A percentile compares a stretch with the other conserved stretches of the same genome.
Conservation (phyloP, 2,797 vertebrate species). For the Amblyraja radiata region DNA sequence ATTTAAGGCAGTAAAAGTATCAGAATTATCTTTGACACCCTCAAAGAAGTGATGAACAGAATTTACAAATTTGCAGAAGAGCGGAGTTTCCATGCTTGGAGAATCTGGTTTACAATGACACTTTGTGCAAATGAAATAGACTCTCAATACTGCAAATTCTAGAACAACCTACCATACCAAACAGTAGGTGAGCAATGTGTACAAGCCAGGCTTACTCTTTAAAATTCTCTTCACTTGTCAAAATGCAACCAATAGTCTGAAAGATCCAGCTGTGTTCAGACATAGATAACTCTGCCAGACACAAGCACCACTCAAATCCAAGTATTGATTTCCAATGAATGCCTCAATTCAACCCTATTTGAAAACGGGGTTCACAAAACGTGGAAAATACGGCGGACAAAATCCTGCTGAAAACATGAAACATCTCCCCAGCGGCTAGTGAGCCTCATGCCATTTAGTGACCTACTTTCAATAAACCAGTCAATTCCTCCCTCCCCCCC, state of each 20-base stretch:
- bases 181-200: neutral
- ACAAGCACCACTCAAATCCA: neutral
- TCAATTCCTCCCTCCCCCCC: too few species aligned
- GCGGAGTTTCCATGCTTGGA: neutral
- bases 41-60: conserved; percentile 17
- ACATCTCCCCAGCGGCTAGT: neutral
- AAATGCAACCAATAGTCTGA: neutral
- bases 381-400: neutral
- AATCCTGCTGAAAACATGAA: neutral
- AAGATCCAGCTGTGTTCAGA: neutral
- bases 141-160: neutral
- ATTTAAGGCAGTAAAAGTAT: conserved; percentile 95
- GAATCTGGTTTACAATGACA: neutral
- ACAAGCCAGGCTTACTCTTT: neutral
- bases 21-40: conserved; percentile 12
- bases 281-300: neutral
- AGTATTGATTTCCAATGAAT: neutral
- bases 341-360: neutral
- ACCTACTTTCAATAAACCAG: neutral
- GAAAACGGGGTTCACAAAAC: neutral
- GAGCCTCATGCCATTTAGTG: neutral
- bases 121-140: neutral
- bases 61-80: conserved; percentile 12
- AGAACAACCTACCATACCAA: neutral
- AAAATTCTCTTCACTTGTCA: conserved; percentile 1